Conservation (phyloP, 1,140 invertebrate species). For the Pseudachorutes palmiensis region DNA sequence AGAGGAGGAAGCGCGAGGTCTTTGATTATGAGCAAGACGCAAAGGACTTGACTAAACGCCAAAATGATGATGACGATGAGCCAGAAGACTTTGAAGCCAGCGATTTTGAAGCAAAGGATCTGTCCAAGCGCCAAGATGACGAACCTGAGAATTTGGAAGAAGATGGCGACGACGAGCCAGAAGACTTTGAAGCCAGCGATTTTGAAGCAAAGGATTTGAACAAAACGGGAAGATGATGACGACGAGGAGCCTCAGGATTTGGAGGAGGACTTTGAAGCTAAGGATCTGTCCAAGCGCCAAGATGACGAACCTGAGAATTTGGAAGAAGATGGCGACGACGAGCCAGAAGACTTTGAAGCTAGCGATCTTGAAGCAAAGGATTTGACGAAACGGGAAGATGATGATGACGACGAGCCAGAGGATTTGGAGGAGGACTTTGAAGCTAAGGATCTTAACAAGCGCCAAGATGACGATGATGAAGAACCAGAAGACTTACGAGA, state of each 20-base stretch:
- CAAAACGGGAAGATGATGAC: neutral
- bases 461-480: neutral
- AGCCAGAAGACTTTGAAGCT: neutral
- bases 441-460: neutral
- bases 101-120: slow-evolving; percentile 1
- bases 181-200: neutral
- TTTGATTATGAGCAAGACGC: neutral
- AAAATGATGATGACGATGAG: neutral
- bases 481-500: too few species aligned
- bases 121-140: slow-evolving; percentile 5
- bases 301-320: neutral
- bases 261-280: neutral
- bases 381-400: neutral
- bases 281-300: neutral
- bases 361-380: neutral
- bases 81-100: too few species aligned
- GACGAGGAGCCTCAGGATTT: neutral
- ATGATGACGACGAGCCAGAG: neutral
- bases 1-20: neutral
- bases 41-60: neutral
- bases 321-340: neutral
- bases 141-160: neutral
- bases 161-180: neutral
- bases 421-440: neutral
- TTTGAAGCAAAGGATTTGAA: neutral